A percentile compares a stretch with the other conserved stretches of the same genome.
Evolutionary conservation across 2,113 vertebrate species (phyloP).

Genomic region (Poicephalus gulielmi): DNA sequence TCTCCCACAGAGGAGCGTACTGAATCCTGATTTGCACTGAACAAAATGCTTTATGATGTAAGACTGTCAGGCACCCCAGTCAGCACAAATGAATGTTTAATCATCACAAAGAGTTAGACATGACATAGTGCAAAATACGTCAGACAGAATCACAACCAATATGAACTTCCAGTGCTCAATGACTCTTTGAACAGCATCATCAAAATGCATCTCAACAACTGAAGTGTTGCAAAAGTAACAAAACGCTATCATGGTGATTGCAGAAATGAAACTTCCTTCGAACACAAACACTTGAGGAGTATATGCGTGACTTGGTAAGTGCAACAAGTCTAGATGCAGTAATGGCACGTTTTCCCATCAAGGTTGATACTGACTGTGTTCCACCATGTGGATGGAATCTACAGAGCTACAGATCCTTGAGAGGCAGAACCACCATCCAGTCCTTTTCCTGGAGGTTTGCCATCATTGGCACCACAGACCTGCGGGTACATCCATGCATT

Average conservation of each 20-base stretch:
- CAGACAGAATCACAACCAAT: neutral
- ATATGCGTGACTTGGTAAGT: neutral
- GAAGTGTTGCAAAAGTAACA: slow-evolving; percentile 6
- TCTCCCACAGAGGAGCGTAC: slow-evolving; percentile 48
- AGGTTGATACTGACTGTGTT: neutral
- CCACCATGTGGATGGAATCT: accelerated
- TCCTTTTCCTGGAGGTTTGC: neutral
- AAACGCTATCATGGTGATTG: neutral
- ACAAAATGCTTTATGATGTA: slow-evolving; percentile 63
- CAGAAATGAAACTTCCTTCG: neutral
- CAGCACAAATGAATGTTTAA: slow-evolving; percentile 29
- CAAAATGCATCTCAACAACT: neutral
- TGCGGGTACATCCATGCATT: neutral
- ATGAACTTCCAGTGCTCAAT: neutral
- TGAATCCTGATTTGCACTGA: slow-evolving; percentile 62
- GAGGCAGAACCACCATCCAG: neutral
- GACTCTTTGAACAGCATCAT: neutral
- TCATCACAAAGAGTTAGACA: slow-evolving; percentile 43
- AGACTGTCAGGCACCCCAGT: slow-evolving; percentile 34
- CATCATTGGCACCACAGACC: neutral
- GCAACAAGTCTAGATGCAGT: neutral
- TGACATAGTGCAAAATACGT: slow-evolving; percentile 7
- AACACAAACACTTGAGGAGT: neutral
- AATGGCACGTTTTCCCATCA: neutral
- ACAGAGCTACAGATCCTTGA: neutral